Evolutionary conservation across 2,113 vertebrate species (phyloP), one percentile per base, ranked within the genome.

Genomic region (Galemys pyrenaicus): DNA sequence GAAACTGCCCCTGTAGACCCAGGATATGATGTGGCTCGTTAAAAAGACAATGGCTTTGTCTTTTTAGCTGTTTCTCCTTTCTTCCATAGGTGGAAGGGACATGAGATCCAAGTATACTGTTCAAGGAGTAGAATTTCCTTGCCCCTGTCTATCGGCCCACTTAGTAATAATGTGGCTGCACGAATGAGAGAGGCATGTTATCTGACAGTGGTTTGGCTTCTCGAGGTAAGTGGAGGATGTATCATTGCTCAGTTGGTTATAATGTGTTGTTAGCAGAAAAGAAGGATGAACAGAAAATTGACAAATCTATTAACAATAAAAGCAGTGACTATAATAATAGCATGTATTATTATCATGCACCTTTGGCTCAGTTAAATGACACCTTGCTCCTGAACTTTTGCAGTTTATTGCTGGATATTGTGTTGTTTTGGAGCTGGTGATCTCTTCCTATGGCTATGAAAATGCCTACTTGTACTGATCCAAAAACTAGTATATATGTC

Each of bases 51-150:
- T 12, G 32, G 35, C 9, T 90, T 90, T 65, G 60, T 49, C 24
- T 17, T 91, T 84, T 80, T 68, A 77, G 44, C 4, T 32, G 71
- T 95, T 95, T 92, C 49, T 92, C 67, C 32, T 91, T 32, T 1
- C 6, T 92, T 35, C 6, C 39, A 41, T 58, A 26, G 15, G n/a
- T 44, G 91, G 24, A 87, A 94, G 11, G 75, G 32, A 62, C 2
- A 1, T 49, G 28, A 73, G 58, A 73, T 60, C 4, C 62, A 93
- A 73, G 44, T 20, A 4, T 30, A 30, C 41, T 82, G 26, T 83
- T 87, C 65, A 73, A 68, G 32, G 30, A 78, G 28, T 15, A 62
- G 60, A 81, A 41, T 90, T 90, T 37, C 70, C 13, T 82, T 3
- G 16, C 3, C 71, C 32, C 37, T 94, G 44, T 83, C 93, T 82